These are phyloP conservation scores for Equus przewalskii DNA, from an alignment of 2,113 vertebrate genomes.

Conservation along the genomic window DNA sequence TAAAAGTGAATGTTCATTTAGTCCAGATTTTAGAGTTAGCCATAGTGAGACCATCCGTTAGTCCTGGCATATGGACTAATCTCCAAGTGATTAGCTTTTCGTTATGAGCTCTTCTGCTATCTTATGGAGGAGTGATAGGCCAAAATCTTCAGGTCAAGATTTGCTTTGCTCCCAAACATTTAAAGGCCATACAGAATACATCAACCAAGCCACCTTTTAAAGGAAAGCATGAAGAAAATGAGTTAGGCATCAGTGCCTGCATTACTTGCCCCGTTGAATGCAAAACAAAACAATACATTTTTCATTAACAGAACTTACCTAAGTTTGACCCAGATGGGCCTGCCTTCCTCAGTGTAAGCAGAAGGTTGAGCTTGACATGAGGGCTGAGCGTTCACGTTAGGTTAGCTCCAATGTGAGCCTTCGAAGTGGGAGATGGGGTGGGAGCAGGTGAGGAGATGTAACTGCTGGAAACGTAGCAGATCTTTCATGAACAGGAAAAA, in stretches of 20 bases:
- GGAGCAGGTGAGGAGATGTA: not conserved
- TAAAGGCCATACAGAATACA: slow-evolving; percentile 75
- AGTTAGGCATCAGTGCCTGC: slow-evolving; percentile 45
- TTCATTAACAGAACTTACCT: not conserved
- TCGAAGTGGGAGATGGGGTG: not conserved
- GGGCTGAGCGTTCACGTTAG: not conserved
- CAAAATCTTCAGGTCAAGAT: slow-evolving; percentile 70
- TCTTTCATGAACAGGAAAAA: slow-evolving; percentile 30
- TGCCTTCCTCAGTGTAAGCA: not conserved
- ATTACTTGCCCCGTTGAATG: slow-evolving; percentile 17
- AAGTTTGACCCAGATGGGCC: not conserved
- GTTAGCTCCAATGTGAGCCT: not conserved
- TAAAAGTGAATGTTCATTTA: not conserved
- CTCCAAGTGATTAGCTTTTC: slow-evolving; percentile 72
- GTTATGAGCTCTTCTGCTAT: slow-evolving; percentile 75
- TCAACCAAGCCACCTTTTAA: slow-evolving; percentile 74
- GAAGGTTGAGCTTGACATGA: not conserved
- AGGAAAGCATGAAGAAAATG: slow-evolving; percentile 68
- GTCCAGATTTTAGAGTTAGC: slow-evolving; percentile 66
- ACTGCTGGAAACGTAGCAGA: not conserved
- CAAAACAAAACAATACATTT: not conserved
- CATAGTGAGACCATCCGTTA: slow-evolving; percentile 70
- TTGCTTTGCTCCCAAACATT: slow-evolving; percentile 77
- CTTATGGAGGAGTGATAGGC: slow-evolving; percentile 73
- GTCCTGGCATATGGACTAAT: slow-evolving; percentile 83